phyloP scores from a whole-genome alignment of 2,113 vertebrate species.

The Poeciliopsis prolifica region DNA sequence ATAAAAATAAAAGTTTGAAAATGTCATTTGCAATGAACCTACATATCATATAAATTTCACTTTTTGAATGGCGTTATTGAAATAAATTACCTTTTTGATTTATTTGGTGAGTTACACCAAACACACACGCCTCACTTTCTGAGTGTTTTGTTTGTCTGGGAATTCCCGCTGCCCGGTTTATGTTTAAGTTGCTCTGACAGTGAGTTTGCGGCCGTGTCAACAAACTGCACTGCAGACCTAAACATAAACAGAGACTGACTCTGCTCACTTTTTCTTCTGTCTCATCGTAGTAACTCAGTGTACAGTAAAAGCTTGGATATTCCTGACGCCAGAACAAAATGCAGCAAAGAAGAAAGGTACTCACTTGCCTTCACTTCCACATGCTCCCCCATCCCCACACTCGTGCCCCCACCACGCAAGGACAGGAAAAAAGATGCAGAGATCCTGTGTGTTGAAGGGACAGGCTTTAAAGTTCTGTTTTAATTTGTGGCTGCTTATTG shows the following conservation, averaged over 20 bases:
- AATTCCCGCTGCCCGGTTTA: constrained; percentile 10
- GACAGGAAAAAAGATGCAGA: constrained; percentile 84
- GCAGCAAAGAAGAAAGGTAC: constrained; percentile 98
- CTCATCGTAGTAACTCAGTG: constrained; percentile 92
- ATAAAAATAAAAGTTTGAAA: neutral
- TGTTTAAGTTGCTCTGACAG: constrained; percentile 38
- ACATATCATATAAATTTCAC: neutral
- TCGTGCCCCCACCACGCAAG: constrained; percentile 11
- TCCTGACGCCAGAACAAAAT: constrained; percentile 92
- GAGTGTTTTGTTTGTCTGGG: constrained; percentile 16
- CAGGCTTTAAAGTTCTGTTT: constrained; percentile 3
- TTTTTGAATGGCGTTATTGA: neutral
- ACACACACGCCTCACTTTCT: neutral
- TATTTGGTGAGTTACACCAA: neutral
- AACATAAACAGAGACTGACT: constrained; percentile 61
- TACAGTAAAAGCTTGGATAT: constrained; percentile 99
- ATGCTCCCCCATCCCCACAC: constrained; percentile 8
- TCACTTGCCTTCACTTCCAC: constrained; percentile 77
- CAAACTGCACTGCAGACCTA: constrained; percentile 28
- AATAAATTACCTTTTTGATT: neutral
- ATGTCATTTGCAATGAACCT: no score
- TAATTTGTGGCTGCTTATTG: neutral
- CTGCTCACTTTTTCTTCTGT: constrained; percentile 90
- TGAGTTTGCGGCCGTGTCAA: constrained; percentile 33
- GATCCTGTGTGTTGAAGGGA: constrained; percentile 67